Conservation (phyloP, 2,113 vertebrate genomes). For the Austrofundulus limnaeus region DNA sequence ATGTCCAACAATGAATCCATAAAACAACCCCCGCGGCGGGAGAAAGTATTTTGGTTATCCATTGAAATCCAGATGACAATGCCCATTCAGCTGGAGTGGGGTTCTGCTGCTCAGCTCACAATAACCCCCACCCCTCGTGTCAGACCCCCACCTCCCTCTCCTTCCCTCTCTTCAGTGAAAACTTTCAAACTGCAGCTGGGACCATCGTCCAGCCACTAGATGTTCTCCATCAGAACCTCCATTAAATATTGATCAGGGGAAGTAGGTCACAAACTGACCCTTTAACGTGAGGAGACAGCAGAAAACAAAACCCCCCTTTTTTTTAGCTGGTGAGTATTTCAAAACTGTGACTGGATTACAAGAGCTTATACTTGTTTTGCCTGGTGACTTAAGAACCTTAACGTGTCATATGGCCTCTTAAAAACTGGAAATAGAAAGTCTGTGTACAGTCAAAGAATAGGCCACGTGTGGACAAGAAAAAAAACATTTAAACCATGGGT, state of each 20-base stretch:
- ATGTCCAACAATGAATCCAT: constrained; percentile 59
- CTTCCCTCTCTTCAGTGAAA: constrained; percentile 60
- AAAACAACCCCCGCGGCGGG: constrained; percentile 69
- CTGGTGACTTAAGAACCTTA: constrained; percentile 70
- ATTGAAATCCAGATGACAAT: constrained; percentile 81
- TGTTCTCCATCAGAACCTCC: constrained; percentile 7
- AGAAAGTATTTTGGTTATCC: constrained; percentile 76
- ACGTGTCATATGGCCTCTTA: constrained; percentile 74
- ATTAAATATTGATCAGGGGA: too few relatives aligned
- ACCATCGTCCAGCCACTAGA: constrained; percentile 44
- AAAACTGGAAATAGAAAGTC: constrained; percentile 55
- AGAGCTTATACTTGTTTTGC: constrained; percentile 73
- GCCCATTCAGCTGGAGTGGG: constrained; percentile 73
- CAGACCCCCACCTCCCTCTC: constrained; percentile 35
- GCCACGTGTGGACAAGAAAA: not conserved
- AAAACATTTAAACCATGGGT: not conserved
- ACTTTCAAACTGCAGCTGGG: constrained; percentile 60
- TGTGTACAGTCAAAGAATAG: constrained; percentile 22
- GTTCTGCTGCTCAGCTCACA: constrained; percentile 72
- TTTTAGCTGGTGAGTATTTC: constrained; percentile 22
- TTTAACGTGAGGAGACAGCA: constrained; percentile 13
- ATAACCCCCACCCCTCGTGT: constrained; percentile 51
- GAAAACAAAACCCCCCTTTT: constrained; percentile 8
- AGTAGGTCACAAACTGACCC: not conserved
- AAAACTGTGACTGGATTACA: constrained; percentile 67